Evolutionary conservation across 1,140 invertebrate genomes (phyloP).

Genomic region (Ceratina japonica): DNA sequence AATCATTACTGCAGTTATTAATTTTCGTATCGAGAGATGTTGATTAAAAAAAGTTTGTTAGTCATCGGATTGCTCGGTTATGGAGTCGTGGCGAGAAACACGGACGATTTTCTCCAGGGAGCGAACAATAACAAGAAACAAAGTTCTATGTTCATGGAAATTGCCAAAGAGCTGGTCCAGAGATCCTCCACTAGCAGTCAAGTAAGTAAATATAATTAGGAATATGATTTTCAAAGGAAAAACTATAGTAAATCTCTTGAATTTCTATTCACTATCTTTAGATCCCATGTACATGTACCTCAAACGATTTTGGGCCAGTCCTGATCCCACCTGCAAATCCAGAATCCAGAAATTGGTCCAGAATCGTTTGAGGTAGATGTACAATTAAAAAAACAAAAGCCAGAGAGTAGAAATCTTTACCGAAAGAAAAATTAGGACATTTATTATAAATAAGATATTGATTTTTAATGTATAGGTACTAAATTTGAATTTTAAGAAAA

Average conservation of each 20-base stretch:
- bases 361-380: too few relatives aligned
- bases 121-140: conserved; percentile 21
- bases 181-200: conserved; percentile 83
- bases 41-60: conserved; percentile 46
- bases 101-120: conserved; percentile 40
- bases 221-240: neutral
- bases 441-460: neutral
- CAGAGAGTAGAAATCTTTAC: neutral
- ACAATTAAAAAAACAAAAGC: neutral
- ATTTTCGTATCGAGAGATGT: neutral
- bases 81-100: conserved; percentile 53
- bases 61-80: conserved; percentile 54
- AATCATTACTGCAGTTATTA: too few relatives aligned
- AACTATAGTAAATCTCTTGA: too few relatives aligned
- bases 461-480: conserved; percentile 83
- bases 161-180: conserved; percentile 84
- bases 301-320: too few relatives aligned
- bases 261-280: too few relatives aligned
- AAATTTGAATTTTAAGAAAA: conserved; percentile 90
- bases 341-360: too few relatives aligned
- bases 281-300: too few relatives aligned
- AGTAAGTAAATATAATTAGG: conserved; percentile 68
- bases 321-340: too few relatives aligned
- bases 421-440: neutral
- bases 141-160: conserved; percentile 80